Evolutionary conservation across 2,888 invertebrate genomes (phyloP).

Genomic region (Octodonta nipae): DNA sequence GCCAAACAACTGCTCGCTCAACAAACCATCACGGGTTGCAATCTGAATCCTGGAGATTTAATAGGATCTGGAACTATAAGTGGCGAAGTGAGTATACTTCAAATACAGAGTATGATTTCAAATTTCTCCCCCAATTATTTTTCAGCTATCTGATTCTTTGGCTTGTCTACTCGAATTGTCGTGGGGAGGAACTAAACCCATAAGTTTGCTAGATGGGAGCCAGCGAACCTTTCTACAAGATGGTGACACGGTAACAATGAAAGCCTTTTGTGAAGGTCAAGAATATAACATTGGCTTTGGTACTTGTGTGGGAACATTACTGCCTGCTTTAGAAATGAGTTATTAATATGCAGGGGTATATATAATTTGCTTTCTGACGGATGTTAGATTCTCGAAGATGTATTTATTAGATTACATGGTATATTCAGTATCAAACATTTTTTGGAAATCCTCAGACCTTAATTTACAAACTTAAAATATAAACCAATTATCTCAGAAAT

Average conservation of each 20-base stretch:
- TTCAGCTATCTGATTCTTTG: constrained; percentile 69
- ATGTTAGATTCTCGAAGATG: too few relatives aligned
- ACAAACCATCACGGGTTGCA: constrained; percentile 95
- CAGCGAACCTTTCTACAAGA: constrained; percentile 87
- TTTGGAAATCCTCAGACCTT: too few relatives aligned
- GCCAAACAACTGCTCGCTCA: constrained; percentile 92
- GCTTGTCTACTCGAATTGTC: constrained; percentile 90
- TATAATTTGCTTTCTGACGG: too few relatives aligned
- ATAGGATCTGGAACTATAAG: constrained; percentile 96
- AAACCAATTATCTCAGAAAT: too few relatives aligned
- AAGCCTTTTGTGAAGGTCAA: constrained; percentile 68
- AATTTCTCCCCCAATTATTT: constrained; percentile 7
- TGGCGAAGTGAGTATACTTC: constrained; percentile 65
- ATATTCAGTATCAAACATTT: too few relatives aligned
- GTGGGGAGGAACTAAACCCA: constrained; percentile 83
- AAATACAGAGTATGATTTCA: too few relatives aligned
- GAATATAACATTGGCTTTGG: constrained; percentile 83
- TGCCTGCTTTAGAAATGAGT: too few relatives aligned
- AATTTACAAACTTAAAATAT: too few relatives aligned
- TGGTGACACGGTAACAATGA: constrained; percentile 85
- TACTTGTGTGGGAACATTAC: constrained; percentile 69
- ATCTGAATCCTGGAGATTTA: constrained; percentile 84
- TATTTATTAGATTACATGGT: too few relatives aligned
- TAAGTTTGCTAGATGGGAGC: constrained; percentile 64
- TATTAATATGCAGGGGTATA: too few relatives aligned